Evolutionary conservation across 2,888 invertebrate genomes (phyloP).

Genomic region (Villa cingulata): DNA sequence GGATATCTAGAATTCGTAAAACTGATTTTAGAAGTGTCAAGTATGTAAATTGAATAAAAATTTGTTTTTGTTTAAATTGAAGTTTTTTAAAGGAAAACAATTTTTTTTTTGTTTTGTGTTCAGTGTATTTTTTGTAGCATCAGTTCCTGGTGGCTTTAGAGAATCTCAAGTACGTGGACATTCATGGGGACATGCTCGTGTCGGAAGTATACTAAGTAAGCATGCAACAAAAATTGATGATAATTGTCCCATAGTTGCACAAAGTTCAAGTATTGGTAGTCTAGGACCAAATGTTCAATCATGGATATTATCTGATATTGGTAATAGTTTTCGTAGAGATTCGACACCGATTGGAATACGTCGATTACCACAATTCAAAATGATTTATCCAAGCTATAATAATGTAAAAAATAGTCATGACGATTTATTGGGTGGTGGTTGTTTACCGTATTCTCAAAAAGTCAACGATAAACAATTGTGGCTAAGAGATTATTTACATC

Average conservation of each 20-base stretch:
- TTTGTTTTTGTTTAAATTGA: constrained; percentile 1
- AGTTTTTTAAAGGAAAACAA: background rate
- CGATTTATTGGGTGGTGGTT: constrained; percentile 71
- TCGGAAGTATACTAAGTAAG: constrained; percentile 49
- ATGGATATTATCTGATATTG: constrained; percentile 69
- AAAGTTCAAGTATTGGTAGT: constrained; percentile 85
- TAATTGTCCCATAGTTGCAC: constrained; percentile 62
- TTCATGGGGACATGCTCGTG: constrained; percentile 49
- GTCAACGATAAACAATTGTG: constrained; percentile 73
- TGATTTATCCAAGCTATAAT: constrained; percentile 65
- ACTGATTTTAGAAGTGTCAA: constrained; percentile 74
- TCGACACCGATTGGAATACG: constrained; percentile 40
- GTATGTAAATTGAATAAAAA: constrained; percentile 40
- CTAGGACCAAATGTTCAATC: constrained; percentile 53
- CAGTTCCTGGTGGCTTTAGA: constrained; percentile 70
- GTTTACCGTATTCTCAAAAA: constrained; percentile 70
- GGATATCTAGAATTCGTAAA: constrained; percentile 57
- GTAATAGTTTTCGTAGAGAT: constrained; percentile 46
- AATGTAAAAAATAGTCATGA: constrained; percentile 79
- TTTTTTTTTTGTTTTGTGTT: constrained; percentile 14
- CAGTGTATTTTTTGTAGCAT: constrained; percentile 75
- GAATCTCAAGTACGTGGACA: constrained; percentile 37
- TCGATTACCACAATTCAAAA: constrained; percentile 41
- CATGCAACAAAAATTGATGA: constrained; percentile 45
- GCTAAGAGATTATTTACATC: constrained; percentile 60